phyloP scores from a whole-genome alignment of 2,797 vertebrate genomes.

The Amphiprion clarkii region DNA sequence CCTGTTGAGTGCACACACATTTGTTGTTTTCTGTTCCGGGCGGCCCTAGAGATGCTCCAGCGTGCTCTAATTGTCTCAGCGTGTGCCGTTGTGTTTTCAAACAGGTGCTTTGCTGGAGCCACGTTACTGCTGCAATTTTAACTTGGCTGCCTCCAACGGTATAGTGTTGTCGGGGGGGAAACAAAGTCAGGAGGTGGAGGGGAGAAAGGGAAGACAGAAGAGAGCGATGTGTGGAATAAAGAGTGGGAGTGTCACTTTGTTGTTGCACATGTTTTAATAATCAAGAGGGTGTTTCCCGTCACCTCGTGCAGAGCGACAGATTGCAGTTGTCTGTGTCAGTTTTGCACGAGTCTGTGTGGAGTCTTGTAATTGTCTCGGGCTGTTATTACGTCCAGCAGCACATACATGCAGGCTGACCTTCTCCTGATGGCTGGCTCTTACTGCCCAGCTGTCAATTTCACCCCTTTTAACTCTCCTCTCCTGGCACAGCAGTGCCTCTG shows the following conservation, averaged over 20 bases:
- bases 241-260: slow-evolving; percentile 15
- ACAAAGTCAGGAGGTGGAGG: slow-evolving; percentile 19
- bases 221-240: slow-evolving; percentile 33
- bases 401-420: slow-evolving; percentile 55
- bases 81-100: slow-evolving; percentile 52
- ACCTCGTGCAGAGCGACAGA: slow-evolving; percentile 23
- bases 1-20: slow-evolving; percentile 39
- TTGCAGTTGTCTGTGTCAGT: slow-evolving; percentile 37
- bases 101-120: slow-evolving; percentile 58
- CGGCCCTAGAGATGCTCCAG: slow-evolving; percentile 38
- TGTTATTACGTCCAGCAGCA: slow-evolving; percentile 41
- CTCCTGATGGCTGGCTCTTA: slow-evolving; percentile 46
- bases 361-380: slow-evolving; percentile 34
- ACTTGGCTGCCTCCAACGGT: slow-evolving; percentile 45
- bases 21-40: slow-evolving; percentile 27
- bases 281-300: slow-evolving; percentile 21
- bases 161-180: slow-evolving; percentile 34
- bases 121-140: slow-evolving; percentile 49
- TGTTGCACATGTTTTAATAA: slow-evolving; percentile 44
- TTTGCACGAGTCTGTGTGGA: slow-evolving; percentile 22
- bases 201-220: slow-evolving; percentile 14
- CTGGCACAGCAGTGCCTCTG: slow-evolving; percentile 36
- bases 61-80: slow-evolving; percentile 61
- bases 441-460: slow-evolving; percentile 47
- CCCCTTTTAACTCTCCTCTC: slow-evolving; percentile 60